These are phyloP conservation scores for Cavia aperea DNA, from an alignment of 2,113 vertebrate genomes.

Conservation along the genomic window DNA sequence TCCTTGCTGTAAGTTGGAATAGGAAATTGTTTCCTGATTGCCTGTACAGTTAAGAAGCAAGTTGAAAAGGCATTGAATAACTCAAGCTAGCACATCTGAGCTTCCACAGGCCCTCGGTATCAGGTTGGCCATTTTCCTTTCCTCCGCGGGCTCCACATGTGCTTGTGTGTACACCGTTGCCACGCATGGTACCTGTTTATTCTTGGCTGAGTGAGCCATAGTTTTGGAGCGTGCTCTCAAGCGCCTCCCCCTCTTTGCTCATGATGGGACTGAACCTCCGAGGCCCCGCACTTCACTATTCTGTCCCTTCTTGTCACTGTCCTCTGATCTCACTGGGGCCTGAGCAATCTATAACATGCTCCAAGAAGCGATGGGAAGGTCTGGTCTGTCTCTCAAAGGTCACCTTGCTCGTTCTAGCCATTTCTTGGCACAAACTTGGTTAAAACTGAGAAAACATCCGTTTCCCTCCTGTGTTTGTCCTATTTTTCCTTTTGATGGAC, in stretches of 20 bases:
- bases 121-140: background rate
- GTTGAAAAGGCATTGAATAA: background rate
- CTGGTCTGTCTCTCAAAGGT: background rate
- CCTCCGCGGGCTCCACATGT: accelerated
- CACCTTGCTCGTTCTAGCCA: background rate
- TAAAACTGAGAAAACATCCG: constrained; percentile 1
- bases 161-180: background rate
- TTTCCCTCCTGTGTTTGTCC: constrained; percentile 24
- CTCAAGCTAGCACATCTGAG: background rate
- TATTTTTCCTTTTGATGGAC: constrained; percentile 52
- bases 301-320: background rate
- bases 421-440: constrained; percentile 8
- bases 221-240: background rate
- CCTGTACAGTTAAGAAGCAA: background rate
- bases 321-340: background rate
- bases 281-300: background rate
- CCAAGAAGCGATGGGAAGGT: background rate
- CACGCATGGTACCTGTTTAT: background rate
- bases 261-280: background rate
- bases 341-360: background rate
- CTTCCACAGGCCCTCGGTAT: background rate
- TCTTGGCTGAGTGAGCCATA: background rate
- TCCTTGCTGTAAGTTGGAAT: background rate
- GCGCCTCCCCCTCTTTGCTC: background rate
- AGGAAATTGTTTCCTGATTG: background rate